phyloP scores from a whole-genome alignment of 1,140 invertebrate species.

The Whitmania pigra region DNA sequence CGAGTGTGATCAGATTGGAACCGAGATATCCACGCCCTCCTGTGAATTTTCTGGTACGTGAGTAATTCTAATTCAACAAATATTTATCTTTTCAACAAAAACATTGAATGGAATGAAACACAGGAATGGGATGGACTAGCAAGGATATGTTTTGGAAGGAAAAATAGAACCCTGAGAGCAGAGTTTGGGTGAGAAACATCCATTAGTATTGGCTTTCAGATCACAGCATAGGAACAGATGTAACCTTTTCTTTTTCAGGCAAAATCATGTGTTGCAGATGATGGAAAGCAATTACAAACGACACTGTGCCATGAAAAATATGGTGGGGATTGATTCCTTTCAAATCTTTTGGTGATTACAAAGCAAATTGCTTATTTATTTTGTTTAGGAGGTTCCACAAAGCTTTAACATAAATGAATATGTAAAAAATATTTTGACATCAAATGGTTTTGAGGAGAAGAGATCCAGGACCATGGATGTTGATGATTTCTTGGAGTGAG shows the following conservation, averaged over 20 bases:
- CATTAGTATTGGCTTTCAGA: no score
- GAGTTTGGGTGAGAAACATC: constrained; percentile 57
- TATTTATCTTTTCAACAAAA: constrained; percentile 1
- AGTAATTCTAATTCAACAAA: neutral
- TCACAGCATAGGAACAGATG: no score
- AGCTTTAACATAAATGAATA: constrained; percentile 76
- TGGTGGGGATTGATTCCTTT: constrained; percentile 47
- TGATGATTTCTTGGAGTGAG: constrained; percentile 80
- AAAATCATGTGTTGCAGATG: constrained; percentile 63
- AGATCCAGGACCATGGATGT: constrained; percentile 85
- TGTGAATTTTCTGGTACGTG: constrained; percentile 67
- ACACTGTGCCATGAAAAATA: constrained; percentile 72
- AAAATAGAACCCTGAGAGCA: constrained; percentile 81
- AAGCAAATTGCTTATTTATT: constrained; percentile 17
- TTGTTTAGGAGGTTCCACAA: constrained; percentile 58
- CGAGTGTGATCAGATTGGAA: constrained; percentile 92
- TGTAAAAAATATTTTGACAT: constrained; percentile 60
- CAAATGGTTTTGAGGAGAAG: constrained; percentile 55
- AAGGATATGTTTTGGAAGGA: constrained; percentile 80
- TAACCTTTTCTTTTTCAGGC: constrained; percentile 37
- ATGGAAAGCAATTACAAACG: constrained; percentile 84
- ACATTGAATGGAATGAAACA: constrained; percentile 18
- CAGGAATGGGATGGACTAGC: constrained; percentile 92
- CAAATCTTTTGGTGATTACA: constrained; percentile 10
- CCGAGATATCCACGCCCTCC: constrained; percentile 88